Base-by-base conservation (phyloP, 2,797 vertebrate genomes). In the Tadarida brasiliensis region DNA sequence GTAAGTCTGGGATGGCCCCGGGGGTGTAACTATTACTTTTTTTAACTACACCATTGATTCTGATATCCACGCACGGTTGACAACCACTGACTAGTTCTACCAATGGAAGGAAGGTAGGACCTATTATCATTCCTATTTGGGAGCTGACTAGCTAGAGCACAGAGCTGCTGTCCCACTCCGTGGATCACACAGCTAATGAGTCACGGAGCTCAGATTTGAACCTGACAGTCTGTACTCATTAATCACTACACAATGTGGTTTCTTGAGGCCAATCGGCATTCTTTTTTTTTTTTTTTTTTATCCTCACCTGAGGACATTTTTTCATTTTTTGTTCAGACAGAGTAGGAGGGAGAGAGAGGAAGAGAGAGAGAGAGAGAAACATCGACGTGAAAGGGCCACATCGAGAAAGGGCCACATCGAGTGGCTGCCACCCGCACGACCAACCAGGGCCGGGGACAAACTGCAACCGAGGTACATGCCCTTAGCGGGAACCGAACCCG, bases 161-260 rank as follows among this genome's bases (percentile, higher is more conserved):
- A 95, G 91, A 65, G 35, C 22, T 1, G 30, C 47, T 35, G 0
- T 80, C 63, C 47, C 63, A 26, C 33, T 49, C 73, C 47, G 49
- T 28, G 51, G 51, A 26, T 84, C 80, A 85, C 80, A 77, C 74
- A 68, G 76, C 83, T 54, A 87, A 20, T 19, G 90, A 84, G 49
- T 61, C 61, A 81, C 24, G 54, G 24, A 76, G 44, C 84, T 91
- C 47, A 94, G 76, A 82, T 57, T 17, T 61, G 74, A 94, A 71
- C 30, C 77, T 77, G 61, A 67, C 2, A 9, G 30, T 24, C 30
- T 33, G 76, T 15, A 26, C 78, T 77, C 49, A 19, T 22, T 26
- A 30, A 54, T 47, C 68, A 56, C 35, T 5, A 67, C 47, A 56
- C 24, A 54, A 28, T 28, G 33, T 1, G 3, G 28, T 61, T 67